Evolutionary conservation across 2,797 vertebrate species (phyloP).

Genomic region (Thalassophryne amazonica): DNA sequence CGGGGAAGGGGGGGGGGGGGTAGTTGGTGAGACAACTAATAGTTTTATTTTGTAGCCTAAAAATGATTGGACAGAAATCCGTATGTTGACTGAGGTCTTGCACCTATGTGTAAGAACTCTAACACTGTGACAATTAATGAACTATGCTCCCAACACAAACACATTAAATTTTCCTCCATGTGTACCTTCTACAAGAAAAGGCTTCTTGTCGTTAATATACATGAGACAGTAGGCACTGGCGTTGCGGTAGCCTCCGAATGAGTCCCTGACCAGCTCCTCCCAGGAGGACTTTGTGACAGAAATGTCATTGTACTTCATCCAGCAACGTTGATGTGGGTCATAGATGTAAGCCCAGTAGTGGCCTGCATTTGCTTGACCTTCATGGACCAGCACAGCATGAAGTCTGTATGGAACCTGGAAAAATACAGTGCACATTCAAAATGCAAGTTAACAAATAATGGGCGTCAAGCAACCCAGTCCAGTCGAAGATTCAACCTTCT

Average conservation of each 20-base stretch:
- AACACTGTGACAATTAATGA: too few relatives aligned
- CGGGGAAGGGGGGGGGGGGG: too few relatives aligned
- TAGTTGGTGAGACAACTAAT: too few relatives aligned
- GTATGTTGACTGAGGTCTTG: too few relatives aligned
- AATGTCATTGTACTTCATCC: conserved; percentile 99
- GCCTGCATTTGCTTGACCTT: conserved; percentile 96
- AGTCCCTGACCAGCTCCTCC: conserved; percentile 97
- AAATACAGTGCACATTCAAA: neutral
- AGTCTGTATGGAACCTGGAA: conserved; percentile 93
- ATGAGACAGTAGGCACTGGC: conserved; percentile 98
- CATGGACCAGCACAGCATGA: conserved; percentile 95
- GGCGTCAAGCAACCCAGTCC: too few relatives aligned
- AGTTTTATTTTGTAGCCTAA: too few relatives aligned
- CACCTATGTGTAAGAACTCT: too few relatives aligned
- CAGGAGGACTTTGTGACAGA: conserved; percentile 96
- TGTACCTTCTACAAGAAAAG: conserved; percentile 91
- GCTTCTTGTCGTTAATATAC: conserved; percentile 98
- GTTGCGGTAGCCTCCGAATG: conserved; percentile 96
- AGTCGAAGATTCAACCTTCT: too few relatives aligned
- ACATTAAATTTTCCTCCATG: neutral
- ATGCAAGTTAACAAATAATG: neutral
- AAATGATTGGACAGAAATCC: too few relatives aligned
- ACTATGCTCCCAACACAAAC: neutral
- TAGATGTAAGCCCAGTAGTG: conserved; percentile 99
- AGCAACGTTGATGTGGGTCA: conserved; percentile 88